Percentiles rank a stretch among this genome's conserved stretches.
phyloP scores from a whole-genome alignment of 2,888 invertebrate species.

The Stegophylla sp. region DNA sequence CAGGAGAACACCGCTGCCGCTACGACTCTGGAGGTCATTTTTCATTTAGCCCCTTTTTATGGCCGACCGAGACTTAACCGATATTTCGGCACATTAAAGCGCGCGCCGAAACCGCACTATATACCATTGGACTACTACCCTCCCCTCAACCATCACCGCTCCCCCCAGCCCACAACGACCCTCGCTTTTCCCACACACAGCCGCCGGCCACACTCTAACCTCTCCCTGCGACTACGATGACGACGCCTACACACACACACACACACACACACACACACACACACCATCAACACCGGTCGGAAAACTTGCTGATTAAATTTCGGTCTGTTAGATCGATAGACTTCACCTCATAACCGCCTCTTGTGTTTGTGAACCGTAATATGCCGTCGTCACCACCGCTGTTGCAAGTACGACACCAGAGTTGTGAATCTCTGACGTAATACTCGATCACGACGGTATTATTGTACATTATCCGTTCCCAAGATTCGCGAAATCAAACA shows the following conservation, averaged over 20 bases:
- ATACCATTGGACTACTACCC: constrained; percentile 8
- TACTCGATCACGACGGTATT: neutral
- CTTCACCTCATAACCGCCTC: neutral
- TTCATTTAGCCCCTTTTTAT: constrained; percentile 56
- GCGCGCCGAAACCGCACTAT: constrained; percentile 31
- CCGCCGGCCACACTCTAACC: too few relatives aligned
- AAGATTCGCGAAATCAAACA: too few relatives aligned
- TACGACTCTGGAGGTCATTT: constrained; percentile 43
- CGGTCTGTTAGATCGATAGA: constrained; percentile 49
- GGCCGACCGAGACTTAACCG: constrained; percentile 51
- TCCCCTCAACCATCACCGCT: neutral
- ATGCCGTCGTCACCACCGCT: neutral
- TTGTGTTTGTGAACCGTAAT: neutral
- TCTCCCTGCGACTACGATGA: neutral
- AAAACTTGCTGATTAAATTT: constrained; percentile 57
- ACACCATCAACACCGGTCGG: neutral
- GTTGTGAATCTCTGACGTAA: neutral
- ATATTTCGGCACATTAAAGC: constrained; percentile 57
- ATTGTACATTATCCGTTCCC: neutral
- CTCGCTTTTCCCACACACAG: too few relatives aligned
- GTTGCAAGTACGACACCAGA: neutral
- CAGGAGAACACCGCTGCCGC: too few relatives aligned
- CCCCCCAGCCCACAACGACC: too few relatives aligned
- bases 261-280: neutral
- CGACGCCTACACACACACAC: neutral